phyloP scores from a whole-genome alignment of 2,888 invertebrate species.

The Drosophila percnosoma region DNA sequence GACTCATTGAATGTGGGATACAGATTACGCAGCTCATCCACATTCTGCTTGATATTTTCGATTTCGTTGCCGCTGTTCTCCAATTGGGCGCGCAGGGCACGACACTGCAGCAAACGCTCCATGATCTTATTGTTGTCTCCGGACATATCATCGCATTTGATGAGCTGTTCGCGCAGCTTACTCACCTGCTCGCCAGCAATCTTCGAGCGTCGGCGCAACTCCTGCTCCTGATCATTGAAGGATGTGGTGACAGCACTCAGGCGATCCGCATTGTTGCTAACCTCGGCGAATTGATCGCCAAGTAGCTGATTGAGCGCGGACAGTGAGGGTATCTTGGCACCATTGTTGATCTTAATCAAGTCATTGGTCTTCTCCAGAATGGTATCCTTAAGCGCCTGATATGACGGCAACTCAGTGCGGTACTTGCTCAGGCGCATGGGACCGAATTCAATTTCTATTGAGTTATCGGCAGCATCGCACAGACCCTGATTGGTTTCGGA shows the following conservation, averaged over 20 bases:
- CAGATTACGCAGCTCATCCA: conserved; percentile 89
- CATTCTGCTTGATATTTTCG: conserved; percentile 88
- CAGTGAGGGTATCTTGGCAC: conserved; percentile 89
- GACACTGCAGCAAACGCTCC: conserved; percentile 91
- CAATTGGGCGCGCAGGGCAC: conserved; percentile 90
- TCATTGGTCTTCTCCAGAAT: conserved; percentile 92
- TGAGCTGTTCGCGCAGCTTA: conserved; percentile 92
- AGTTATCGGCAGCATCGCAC: conserved; percentile 90
- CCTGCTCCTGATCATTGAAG: conserved; percentile 90
- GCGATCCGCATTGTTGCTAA: conserved; percentile 90
- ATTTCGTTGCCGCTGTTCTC: conserved; percentile 89
- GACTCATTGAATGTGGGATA: conserved; percentile 93
- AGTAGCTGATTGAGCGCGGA: conserved; percentile 88
- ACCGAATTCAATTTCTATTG: conserved; percentile 92
- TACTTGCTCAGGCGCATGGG: conserved; percentile 92
- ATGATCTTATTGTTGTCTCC: conserved; percentile 94
- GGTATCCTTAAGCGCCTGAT: conserved; percentile 90
- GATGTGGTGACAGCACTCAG: conserved; percentile 90
- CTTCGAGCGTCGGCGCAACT: conserved; percentile 90
- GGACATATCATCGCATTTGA: conserved; percentile 95
- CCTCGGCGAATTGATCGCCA: conserved; percentile 91
- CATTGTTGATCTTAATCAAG: conserved; percentile 90
- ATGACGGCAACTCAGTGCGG: conserved; percentile 92
- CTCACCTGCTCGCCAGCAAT: conserved; percentile 89
- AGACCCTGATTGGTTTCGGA: conserved; percentile 92